phyloP scores from a whole-genome alignment of 2,113 vertebrate species.

The Daboia siamensis region DNA sequence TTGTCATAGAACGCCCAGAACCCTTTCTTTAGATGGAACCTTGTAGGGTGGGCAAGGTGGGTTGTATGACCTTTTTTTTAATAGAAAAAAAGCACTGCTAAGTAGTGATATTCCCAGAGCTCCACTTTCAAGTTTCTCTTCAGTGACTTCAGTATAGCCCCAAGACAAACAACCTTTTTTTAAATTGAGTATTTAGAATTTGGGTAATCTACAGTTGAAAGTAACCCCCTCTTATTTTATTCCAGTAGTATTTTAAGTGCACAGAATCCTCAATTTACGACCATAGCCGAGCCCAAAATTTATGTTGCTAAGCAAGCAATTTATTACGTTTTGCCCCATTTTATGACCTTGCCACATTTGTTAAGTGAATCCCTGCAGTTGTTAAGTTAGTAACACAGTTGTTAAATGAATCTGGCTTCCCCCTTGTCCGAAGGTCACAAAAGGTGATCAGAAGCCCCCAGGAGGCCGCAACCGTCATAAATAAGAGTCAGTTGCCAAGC shows the following conservation, averaged over 20 bases:
- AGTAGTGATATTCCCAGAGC: neutral
- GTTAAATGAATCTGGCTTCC: neutral
- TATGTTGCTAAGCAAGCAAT: neutral
- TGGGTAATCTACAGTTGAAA: neutral
- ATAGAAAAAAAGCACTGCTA: too few relatives aligned
- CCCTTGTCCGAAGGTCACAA: neutral
- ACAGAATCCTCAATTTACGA: neutral
- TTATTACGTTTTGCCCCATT: neutral
- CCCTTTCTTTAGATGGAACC: too few relatives aligned
- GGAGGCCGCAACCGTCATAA: neutral
- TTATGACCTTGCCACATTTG: neutral
- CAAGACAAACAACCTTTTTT: neutral
- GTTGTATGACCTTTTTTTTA: too few relatives aligned
- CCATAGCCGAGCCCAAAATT: neutral
- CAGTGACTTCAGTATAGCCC: neutral
- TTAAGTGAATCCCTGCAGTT: neutral
- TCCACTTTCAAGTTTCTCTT: neutral
- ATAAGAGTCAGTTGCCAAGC: neutral
- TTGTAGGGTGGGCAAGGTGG: too few relatives aligned
- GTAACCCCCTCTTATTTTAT: neutral
- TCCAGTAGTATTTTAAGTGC: slow-evolving; percentile 6
- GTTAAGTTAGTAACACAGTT: neutral
- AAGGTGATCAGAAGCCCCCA: neutral
- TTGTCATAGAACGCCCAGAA: too few relatives aligned
- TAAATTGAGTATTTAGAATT: neutral